phyloP scores from a whole-genome alignment of 1,140 invertebrate species.

The Drosophila albomicans region DNA sequence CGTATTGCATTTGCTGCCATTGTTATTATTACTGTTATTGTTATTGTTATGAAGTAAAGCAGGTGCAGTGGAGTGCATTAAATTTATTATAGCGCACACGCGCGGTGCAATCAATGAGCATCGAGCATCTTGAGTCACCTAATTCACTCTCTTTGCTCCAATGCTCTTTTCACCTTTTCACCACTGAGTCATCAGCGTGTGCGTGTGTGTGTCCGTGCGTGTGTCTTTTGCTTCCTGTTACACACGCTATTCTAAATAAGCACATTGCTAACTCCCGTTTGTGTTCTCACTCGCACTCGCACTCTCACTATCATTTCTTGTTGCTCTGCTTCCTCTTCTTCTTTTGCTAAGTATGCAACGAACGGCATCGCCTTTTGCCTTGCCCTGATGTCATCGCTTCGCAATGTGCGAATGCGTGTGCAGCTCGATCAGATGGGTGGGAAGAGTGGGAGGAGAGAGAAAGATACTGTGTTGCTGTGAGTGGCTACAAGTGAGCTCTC shows the following conservation, averaged over 20 bases:
- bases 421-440: slow-evolving; percentile 16
- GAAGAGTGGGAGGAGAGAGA: not conserved
- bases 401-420: slow-evolving; percentile 56
- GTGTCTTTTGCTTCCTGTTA: slow-evolving; percentile 7
- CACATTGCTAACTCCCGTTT: not conserved
- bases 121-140: slow-evolving; percentile 12
- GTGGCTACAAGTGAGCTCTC: not conserved
- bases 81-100: not conserved
- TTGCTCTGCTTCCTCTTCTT: slow-evolving; percentile 1
- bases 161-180: slow-evolving; percentile 24
- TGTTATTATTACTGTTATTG: not conserved
- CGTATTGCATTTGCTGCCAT: not conserved
- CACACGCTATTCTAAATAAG: not conserved
- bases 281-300: not conserved
- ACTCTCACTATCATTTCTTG: slow-evolving; percentile 2
- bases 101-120: not conserved
- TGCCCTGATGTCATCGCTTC: slow-evolving; percentile 71
- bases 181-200: slow-evolving; percentile 24
- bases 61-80: slow-evolving; percentile 19
- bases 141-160: not conserved
- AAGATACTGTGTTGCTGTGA: not conserved
- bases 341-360: slow-evolving; percentile 39
- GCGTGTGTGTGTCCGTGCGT: not conserved
- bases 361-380: not conserved
- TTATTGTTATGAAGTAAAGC: slow-evolving; percentile 6